Evolutionary conservation across 1,140 invertebrate genomes (phyloP).

Genomic region (Gonatopus flavifemur): DNA sequence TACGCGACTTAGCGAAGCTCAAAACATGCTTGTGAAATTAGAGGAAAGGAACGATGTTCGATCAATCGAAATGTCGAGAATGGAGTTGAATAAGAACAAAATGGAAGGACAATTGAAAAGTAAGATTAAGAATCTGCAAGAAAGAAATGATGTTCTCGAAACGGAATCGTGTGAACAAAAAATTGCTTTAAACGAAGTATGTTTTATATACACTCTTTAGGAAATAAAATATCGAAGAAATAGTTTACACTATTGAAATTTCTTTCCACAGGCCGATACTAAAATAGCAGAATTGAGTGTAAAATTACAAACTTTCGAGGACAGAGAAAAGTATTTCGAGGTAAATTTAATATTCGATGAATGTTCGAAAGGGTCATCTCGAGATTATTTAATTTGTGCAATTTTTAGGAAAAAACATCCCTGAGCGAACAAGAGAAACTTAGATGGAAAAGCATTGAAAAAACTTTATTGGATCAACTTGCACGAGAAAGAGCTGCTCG

Average conservation of each 20-base stretch:
- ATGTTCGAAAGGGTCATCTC: constrained; percentile 3
- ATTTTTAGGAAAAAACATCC: constrained; percentile 27
- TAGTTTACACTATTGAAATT: constrained; percentile 1
- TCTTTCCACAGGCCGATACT: constrained; percentile 35
- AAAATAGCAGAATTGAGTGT: constrained; percentile 27
- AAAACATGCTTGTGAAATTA: constrained; percentile 35
- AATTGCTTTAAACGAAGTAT: constrained; percentile 23
- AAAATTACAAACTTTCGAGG: constrained; percentile 28
- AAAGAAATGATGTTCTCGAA: constrained; percentile 22
- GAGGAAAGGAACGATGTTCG: constrained; percentile 45
- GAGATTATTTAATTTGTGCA: constrained; percentile 2
- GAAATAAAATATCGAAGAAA: background rate
- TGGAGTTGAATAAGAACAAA: constrained; percentile 37
- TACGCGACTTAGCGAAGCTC: constrained; percentile 31
- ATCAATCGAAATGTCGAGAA: constrained; percentile 33
- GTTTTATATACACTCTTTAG: constrained; percentile 3
- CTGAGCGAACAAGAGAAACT: constrained; percentile 27
- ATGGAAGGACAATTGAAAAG: constrained; percentile 32
- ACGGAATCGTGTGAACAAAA: constrained; percentile 11
- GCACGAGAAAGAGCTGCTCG: constrained; percentile 34
- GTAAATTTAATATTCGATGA: constrained; percentile 22
- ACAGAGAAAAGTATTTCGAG: constrained; percentile 18
- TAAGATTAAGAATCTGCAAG: constrained; percentile 19
- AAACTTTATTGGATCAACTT: constrained; percentile 25
- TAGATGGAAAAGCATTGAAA: constrained; percentile 22